phyloP scores from a whole-genome alignment of 2,888 invertebrate genomes.

The Drosophila anceps region DNA sequence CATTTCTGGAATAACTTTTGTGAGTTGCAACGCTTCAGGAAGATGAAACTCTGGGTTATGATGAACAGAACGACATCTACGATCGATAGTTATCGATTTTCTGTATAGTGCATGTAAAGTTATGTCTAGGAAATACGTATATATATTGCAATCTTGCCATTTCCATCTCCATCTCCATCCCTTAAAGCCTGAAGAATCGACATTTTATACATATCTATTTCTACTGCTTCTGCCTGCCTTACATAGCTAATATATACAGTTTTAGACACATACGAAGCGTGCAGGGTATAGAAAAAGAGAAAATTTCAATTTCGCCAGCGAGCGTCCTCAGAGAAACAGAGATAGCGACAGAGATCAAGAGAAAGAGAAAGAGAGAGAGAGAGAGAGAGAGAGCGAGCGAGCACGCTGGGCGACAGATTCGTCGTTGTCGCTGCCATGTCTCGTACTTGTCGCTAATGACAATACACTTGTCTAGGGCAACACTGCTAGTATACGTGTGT shows the following conservation, averaged over 20 bases:
- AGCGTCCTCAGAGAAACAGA: background rate
- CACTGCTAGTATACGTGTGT: conserved; percentile 2
- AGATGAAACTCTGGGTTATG: background rate
- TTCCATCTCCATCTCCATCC: no score
- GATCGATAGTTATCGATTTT: background rate
- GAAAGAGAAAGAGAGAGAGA: background rate
- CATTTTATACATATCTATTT: background rate
- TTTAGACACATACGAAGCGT: background rate
- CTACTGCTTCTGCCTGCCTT: background rate
- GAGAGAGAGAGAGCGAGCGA: background rate
- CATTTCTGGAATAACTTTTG: no score
- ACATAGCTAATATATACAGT: background rate
- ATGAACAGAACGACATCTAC: background rate
- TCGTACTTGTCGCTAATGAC: conserved; percentile 78
- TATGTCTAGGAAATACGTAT: background rate
- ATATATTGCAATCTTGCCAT: background rate
- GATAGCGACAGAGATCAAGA: background rate
- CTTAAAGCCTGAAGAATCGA: no score
- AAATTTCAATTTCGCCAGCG: conserved; percentile 70
- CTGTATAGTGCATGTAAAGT: background rate
- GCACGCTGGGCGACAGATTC: conserved; percentile 32
- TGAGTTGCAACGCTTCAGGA: no score
- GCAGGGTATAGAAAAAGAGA: conserved; percentile 42
- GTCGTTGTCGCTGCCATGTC: conserved; percentile 49
- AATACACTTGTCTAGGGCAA: conserved; percentile 60